These are phyloP conservation scores for Drosophila pachea DNA, from an alignment of 1,140 invertebrate species.

Conservation along the genomic window DNA sequence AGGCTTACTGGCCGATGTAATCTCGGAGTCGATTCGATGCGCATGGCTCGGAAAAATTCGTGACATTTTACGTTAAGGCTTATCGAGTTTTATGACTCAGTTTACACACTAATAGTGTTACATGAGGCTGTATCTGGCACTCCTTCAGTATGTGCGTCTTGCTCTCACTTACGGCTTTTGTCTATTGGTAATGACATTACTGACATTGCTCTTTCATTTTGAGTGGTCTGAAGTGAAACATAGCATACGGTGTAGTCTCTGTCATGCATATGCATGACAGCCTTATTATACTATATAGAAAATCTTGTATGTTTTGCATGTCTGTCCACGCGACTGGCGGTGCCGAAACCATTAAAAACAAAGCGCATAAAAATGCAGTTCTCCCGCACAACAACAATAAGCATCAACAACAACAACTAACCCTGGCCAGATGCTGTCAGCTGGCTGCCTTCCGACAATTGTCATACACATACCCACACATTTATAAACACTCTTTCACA, in stretches of 20 bases:
- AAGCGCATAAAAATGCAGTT: conserved; percentile 52
- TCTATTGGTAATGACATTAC: conserved; percentile 28
- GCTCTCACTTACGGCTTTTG: neutral
- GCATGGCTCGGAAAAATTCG: too few species aligned
- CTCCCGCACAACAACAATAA: conserved; percentile 17
- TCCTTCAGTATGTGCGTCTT: neutral
- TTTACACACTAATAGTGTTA: conserved; percentile 11
- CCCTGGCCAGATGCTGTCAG: conserved; percentile 41
- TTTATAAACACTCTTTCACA: conserved; percentile 5
- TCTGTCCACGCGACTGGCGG: conserved; percentile 17
- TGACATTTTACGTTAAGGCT: conserved; percentile 10
- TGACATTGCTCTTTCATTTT: conserved; percentile 15
- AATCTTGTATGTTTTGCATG: conserved; percentile 13
- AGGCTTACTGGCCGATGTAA: conserved; percentile 21
- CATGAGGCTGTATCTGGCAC: too few species aligned
- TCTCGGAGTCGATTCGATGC: too few species aligned
- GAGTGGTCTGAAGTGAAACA: conserved; percentile 6
- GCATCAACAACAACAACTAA: conserved; percentile 27
- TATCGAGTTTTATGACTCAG: conserved; percentile 7
- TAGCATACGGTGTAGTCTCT: neutral
- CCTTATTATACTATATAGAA: conserved; percentile 14
- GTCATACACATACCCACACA: conserved; percentile 21
- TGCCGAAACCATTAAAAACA: conserved; percentile 60
- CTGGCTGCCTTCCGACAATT: conserved; percentile 48
- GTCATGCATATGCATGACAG: conserved; percentile 2